phyloP scores from a whole-genome alignment of 1,140 invertebrate genomes.

The Zophobas morio region DNA sequence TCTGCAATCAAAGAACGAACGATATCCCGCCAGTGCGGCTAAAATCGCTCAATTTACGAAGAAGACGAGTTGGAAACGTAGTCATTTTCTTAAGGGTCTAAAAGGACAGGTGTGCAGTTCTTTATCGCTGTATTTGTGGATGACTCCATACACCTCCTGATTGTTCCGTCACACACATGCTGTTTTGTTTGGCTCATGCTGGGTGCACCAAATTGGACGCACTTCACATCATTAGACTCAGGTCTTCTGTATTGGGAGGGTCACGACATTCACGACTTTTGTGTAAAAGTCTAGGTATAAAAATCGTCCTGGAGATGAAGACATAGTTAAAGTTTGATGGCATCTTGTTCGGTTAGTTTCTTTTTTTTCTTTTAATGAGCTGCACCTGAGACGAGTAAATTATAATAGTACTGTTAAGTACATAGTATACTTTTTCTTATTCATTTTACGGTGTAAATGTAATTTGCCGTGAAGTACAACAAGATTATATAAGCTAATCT shows the following conservation, averaged over 20 bases:
- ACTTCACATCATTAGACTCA: slow-evolving; percentile 10
- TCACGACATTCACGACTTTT: slow-evolving; percentile 15
- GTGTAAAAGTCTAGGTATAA: not conserved
- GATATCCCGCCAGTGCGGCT: slow-evolving; percentile 6
- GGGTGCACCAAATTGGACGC: slow-evolving; percentile 36
- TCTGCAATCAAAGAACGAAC: slow-evolving; percentile 22
- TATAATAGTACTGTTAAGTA: not conserved
- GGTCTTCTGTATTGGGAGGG: slow-evolving; percentile 4
- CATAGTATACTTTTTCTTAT: too few species aligned
- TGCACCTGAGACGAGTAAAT: slow-evolving; percentile 11
- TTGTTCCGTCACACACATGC: slow-evolving; percentile 37
- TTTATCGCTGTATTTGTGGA: slow-evolving; percentile 8
- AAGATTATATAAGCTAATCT: slow-evolving; percentile 22
- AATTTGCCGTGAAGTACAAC: too few species aligned
- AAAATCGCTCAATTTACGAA: slow-evolving; percentile 29
- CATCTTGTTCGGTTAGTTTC: not conserved
- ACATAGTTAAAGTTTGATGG: not conserved
- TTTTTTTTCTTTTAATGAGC: too few species aligned
- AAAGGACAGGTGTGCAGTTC: slow-evolving; percentile 37
- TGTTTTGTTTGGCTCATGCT: slow-evolving; percentile 27
- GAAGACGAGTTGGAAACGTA: slow-evolving; percentile 6
- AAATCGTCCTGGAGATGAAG: not conserved
- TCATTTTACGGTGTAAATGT: too few species aligned
- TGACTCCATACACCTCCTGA: slow-evolving; percentile 34
- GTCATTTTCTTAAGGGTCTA: slow-evolving; percentile 2